Conservation (phyloP, 2,888 invertebrate genomes). For the Emmelina monodactyla region DNA sequence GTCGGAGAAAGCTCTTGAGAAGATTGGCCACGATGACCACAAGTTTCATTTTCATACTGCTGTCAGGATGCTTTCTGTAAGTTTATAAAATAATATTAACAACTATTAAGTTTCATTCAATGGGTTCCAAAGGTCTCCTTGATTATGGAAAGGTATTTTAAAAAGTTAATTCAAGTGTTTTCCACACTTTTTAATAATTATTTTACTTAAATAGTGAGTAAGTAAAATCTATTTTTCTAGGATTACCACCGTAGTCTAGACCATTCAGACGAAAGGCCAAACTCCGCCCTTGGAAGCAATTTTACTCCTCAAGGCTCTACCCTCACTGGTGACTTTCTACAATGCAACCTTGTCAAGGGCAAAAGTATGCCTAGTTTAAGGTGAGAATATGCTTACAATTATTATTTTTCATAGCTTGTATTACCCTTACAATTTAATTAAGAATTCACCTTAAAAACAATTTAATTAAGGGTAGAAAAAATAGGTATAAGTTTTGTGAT, state of each 20-base stretch:
- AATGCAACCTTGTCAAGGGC: constrained; percentile 83
- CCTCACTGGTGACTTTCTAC: constrained; percentile 55
- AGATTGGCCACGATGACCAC: constrained; percentile 82
- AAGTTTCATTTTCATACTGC: constrained; percentile 62
- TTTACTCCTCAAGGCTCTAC: constrained; percentile 67
- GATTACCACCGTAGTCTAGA: constrained; percentile 85
- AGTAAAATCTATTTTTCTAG: constrained; percentile 42
- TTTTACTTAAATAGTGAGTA: neutral
- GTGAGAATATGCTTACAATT: constrained; percentile 58
- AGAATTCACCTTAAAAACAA: no score
- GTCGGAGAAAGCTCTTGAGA: constrained; percentile 90
- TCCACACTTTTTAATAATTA: no score
- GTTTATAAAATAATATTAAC: no score
- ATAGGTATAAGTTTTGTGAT: no score
- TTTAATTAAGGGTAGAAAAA: no score
- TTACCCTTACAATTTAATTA: no score
- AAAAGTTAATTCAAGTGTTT: neutral
- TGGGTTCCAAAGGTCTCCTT: no score
- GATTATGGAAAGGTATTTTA: no score
- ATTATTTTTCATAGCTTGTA: constrained; percentile 9
- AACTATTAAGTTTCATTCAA: no score
- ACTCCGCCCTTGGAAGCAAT: constrained; percentile 74
- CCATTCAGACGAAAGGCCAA: constrained; percentile 78
- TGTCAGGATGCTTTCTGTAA: constrained; percentile 71
- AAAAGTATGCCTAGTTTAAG: constrained; percentile 97